A percentile compares a stretch with the other conserved stretches of the same genome.
Evolutionary conservation across 2,113 vertebrate genomes (phyloP).

Genomic region (Pungitius pungitius): DNA sequence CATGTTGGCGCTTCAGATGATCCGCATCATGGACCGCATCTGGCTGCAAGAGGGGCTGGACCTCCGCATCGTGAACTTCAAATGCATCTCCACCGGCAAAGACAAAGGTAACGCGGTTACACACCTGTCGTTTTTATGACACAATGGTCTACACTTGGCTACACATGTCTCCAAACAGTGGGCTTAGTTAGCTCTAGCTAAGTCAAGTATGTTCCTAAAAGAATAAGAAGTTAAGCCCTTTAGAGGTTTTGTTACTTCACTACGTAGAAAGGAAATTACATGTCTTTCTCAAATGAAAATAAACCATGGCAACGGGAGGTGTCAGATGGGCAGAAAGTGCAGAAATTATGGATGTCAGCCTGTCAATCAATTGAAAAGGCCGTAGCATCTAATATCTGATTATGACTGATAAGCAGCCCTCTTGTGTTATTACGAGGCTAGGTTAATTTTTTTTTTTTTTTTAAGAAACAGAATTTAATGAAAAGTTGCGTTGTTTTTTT

Average conservation of each 20-base stretch:
- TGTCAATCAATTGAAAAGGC: not conserved
- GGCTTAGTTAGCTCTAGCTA: not conserved
- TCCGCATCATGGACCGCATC: slow-evolving; percentile 98
- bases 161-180: not conserved
- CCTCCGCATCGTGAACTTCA: slow-evolving; percentile 96
- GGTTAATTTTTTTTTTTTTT: no score
- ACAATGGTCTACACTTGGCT: not conserved
- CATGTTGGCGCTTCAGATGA: slow-evolving; percentile 99
- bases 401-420: not conserved
- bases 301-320: not conserved
- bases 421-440: not conserved
- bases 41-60: slow-evolving; percentile 98
- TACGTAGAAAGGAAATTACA: not conserved
- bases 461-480: no score
- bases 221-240: not conserved
- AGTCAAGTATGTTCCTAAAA: not conserved
- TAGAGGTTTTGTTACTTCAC: not conserved
- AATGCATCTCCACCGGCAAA: slow-evolving; percentile 96
- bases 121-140: not conserved
- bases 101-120: slow-evolving; percentile 84
- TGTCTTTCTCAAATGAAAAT: not conserved
- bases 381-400: no score
- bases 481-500: not conserved
- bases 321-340: not conserved
- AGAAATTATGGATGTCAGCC: not conserved